Evolutionary conservation across 1,140 invertebrate species (phyloP), one percentile per base, ranked within the genome.

Genomic region (Brachionus paranguensis): DNA sequence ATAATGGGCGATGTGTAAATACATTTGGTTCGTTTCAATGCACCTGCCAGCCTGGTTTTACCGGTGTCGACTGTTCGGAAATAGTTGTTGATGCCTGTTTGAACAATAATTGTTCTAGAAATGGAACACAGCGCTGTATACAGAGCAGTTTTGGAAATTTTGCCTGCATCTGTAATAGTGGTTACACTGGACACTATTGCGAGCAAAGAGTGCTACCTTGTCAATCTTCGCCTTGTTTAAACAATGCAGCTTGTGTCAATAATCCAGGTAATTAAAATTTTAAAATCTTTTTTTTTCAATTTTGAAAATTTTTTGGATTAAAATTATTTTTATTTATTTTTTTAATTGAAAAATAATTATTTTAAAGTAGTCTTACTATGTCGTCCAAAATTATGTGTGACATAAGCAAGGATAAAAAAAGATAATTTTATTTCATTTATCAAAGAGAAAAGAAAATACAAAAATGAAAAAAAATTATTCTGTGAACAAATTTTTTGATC

Each of bases 311-410:
- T 12, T 37, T 17, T 50, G n/a, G 6, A 11, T 17, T 5, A 12
- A 24, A 27, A n/a, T 17, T 14, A 1, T 37, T n/a, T 70, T 7
- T 65, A 12, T 24, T 6, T 24, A 4, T 11, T 24, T 12, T 7
- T 45, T 43, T 60, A 12, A 29, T 43, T 33, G 20, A 60, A 53
- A 29, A 29, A 12, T 0, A 27, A n/a, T 17, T 81, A 24, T 65
- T 43, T 20, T 96, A 29, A 29, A 29, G 27, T 3, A 2, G 2
- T 29, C 27, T 1, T 29, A 29, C 1, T 29, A 29, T 29, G 27
- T 29, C 27, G 3, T 29, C 3, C 27, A 3, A 29, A 1, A 29
- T 3, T 29, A 29, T 29, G 27, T 3, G 3, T 29, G 33, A 37
- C 33, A 37, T 37, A 7, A 37, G 6, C 33, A 37, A 7, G 4